Evolutionary conservation across 2,888 invertebrate species (phyloP).

Genomic region (Eremobia ochroleuca): DNA sequence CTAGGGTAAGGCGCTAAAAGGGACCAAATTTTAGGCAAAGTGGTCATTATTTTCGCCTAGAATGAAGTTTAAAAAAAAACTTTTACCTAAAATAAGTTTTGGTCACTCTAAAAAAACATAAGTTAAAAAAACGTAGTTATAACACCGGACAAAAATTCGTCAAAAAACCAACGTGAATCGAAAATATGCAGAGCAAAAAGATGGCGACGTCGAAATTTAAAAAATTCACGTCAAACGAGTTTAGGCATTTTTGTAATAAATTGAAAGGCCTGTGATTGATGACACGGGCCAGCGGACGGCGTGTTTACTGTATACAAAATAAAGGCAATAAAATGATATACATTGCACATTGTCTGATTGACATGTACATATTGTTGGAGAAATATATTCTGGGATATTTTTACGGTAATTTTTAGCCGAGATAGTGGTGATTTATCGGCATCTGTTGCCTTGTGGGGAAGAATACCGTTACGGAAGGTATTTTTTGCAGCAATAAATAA

Average conservation of each 20-base stretch:
- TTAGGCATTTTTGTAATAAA: constrained; percentile 81
- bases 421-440: constrained; percentile 53
- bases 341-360: constrained; percentile 68
- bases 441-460: constrained; percentile 24
- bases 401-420: constrained; percentile 40
- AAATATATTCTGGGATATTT: constrained; percentile 57
- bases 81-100: not conserved
- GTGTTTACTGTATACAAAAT: constrained; percentile 67
- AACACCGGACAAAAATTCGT: constrained; percentile 10
- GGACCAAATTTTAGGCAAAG: constrained; percentile 39
- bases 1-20: constrained; percentile 30
- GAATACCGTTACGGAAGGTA: constrained; percentile 33
- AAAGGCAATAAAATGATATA: constrained; percentile 71
- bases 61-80: not conserved
- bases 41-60: constrained; percentile 34
- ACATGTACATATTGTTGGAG: constrained; percentile 64
- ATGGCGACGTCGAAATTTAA: constrained; percentile 59
- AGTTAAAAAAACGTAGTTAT: not conserved
- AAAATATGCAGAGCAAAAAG: constrained; percentile 46
- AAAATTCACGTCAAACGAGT: constrained; percentile 69
- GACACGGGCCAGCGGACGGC: constrained; percentile 62
- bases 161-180: constrained; percentile 29
- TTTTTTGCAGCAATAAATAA: constrained; percentile 52
- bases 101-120: not conserved
- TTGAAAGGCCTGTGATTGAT: constrained; percentile 82